Evolutionary conservation across 2,113 vertebrate genomes (phyloP), one percentile per base, ranked within the genome.

Genomic region (Nansenia antarctica): DNA sequence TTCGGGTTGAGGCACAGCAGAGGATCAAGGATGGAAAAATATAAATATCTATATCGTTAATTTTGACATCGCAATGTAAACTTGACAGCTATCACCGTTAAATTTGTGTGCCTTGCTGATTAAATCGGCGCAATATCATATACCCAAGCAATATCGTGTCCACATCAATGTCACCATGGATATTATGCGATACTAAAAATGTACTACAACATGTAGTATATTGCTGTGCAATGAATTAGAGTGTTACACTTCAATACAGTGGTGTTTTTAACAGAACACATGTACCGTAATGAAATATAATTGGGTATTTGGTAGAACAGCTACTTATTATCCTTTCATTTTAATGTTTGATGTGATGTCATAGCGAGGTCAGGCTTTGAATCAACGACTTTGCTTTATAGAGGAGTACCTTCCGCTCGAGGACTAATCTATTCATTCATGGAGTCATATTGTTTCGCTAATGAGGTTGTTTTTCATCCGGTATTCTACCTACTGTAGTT

Each of bases 1-100:
- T 68, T 76, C 67, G 20, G 4, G 67, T 49, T 64, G 12, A n/a
- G 59, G 9, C 22, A 27, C 65, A 35, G 34, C 54, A 57, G 2
- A 58, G n/a, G n/a, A 7, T 11, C 3, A 45, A 55, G 9, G 11
- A 30, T 58, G 14, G 27, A 53, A 34, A 24, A 34, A 52, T 31
- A 63, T 18, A 29, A 45, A 62, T 26, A 11, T 42, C n/a, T 42
- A 42, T 18, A 18, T 49, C 20, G 45, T 49, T 49, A 49, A 49
- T 20, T 49, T 49, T 49, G n/a, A 22, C 45, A n/a, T n/a, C n/a
- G n/a, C n/a, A n/a, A 14, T 22, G 11, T 20, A 3, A 49, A 49
- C 20, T 49, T n/a, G n/a, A n/a, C n/a, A 20, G 45, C 20, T n/a
- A 49, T 49, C 8, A 49, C 45, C 7, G 45, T 49, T 5, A 37